Conservation (phyloP, 2,888 invertebrate species). For the Minunthozetes semirufus region DNA sequence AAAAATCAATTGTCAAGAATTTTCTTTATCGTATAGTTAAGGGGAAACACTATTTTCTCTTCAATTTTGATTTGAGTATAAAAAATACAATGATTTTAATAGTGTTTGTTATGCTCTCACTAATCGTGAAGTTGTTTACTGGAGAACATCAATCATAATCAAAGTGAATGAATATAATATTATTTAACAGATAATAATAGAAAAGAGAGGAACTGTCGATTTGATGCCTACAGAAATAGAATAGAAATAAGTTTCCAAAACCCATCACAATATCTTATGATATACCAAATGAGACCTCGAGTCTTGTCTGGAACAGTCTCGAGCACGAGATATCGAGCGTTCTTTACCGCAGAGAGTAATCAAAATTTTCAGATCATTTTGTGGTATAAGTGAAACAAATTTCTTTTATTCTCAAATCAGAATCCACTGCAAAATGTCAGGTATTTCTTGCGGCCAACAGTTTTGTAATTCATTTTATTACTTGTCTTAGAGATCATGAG, state of each 20-base stretch:
- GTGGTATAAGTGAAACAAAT: slow-evolving; percentile 23
- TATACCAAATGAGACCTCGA: background rate
- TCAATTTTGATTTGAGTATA: background rate
- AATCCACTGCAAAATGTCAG: background rate
- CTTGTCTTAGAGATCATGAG: background rate
- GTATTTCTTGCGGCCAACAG: background rate
- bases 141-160: slow-evolving; percentile 9
- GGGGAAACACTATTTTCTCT: background rate
- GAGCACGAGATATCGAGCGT: background rate
- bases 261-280: background rate
- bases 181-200: background rate
- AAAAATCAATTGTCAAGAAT: slow-evolving; percentile 9
- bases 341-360: background rate
- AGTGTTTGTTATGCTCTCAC: background rate
- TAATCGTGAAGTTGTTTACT: slow-evolving; percentile 16
- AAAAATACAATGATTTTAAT: background rate
- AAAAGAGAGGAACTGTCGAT: background rate
- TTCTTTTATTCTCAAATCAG: background rate
- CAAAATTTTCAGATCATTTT: background rate
- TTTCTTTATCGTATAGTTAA: background rate
- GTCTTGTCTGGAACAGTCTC: background rate
- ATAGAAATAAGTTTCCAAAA: background rate
- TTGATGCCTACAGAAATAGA: slow-evolving; percentile 5
- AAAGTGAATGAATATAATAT: background rate
- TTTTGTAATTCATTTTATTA: background rate